Conservation (phyloP, 2,888 invertebrate genomes). For the Cataglyphis altisquamis region DNA sequence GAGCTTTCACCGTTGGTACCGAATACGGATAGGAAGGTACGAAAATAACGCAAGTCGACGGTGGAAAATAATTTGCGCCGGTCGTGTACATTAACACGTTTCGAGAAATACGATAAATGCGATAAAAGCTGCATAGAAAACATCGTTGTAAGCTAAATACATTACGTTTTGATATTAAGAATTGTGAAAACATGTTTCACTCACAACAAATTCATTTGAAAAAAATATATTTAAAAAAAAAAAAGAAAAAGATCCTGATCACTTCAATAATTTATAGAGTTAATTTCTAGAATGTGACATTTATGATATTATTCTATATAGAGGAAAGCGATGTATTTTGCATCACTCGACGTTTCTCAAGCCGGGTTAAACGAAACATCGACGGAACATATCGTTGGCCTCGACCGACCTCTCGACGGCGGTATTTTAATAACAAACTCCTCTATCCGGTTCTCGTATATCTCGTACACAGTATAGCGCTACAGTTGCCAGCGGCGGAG, state of each 20-base stretch:
- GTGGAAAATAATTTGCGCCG: conserved; percentile 35
- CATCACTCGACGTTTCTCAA: neutral
- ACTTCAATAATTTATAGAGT: neutral
- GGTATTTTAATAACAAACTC: conserved; percentile 75
- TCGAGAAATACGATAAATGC: neutral
- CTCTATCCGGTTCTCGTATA: conserved; percentile 24
- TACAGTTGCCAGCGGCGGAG: neutral
- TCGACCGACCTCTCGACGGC: conserved; percentile 43
- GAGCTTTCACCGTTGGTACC: conserved; percentile 27
- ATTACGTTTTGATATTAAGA: neutral
- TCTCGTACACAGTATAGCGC: conserved; percentile 27
- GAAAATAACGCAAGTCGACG: conserved; percentile 16
- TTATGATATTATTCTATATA: neutral
- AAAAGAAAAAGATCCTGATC: neutral
- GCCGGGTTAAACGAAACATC: conserved; percentile 36
- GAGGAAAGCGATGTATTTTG: conserved; percentile 29
- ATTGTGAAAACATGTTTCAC: neutral
- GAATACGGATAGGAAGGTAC: neutral
- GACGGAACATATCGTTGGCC: conserved; percentile 22
- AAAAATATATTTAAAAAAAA: neutral
- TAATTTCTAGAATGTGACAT: neutral
- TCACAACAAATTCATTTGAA: too few species aligned
- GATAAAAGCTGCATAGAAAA: neutral
- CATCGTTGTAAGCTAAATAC: neutral
- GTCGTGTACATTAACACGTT: neutral